Evolutionary conservation across 1,140 invertebrate genomes (phyloP), one percentile per base, ranked within the genome.

Genomic region (Dinoponera quadriceps): DNA sequence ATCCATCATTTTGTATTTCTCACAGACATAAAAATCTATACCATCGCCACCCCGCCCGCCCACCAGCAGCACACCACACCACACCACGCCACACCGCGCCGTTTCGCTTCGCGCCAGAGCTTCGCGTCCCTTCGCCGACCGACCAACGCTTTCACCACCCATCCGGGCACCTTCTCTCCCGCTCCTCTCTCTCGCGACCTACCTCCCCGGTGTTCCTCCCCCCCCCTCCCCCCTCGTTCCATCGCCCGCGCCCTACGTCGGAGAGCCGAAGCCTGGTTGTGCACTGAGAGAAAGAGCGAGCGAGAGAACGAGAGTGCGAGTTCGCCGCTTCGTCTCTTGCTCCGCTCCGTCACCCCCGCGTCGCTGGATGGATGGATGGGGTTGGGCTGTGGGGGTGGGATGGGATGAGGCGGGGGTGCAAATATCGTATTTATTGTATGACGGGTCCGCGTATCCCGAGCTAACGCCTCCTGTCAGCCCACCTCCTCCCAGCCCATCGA

Each of bases 1-100:
- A 93, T 93, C 93, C 92, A 93, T 93, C 93, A 93, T 93, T 93
- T 93, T 92, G 92, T 93, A 93, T 93, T 93, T 93, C 92, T 93
- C 92, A 90, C 91, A 93, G 92, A 93, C 92, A 91, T 91, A 92
- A 92, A 92, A 92, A 92, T 92, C 91, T 92, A 91, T 90, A 90
- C 89, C 90, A 91, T 85, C 89, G 89, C 88, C 38, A 57, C 25
- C 62, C 72, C 82, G 65, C 69, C 78, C 88, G 69, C 75, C 84
- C 82, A 73, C 86, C 74, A 60, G 73, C 84, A 57, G 62, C 73
- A 59, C 82, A 66, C 73, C 83, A 71, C 78, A 44, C 75, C 82
- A 78, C 78, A 59, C 63, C 72, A 44, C 72, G 38, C 73, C 38
- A 62, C 38, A 20, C 69, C 66, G 69, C 75, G 51, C 65, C 33